Percentiles rank a stretch among this genome's conserved stretches.
Conservation (phyloP, 2,113 vertebrate genomes). For the Puntigrus tetrazona region DNA sequence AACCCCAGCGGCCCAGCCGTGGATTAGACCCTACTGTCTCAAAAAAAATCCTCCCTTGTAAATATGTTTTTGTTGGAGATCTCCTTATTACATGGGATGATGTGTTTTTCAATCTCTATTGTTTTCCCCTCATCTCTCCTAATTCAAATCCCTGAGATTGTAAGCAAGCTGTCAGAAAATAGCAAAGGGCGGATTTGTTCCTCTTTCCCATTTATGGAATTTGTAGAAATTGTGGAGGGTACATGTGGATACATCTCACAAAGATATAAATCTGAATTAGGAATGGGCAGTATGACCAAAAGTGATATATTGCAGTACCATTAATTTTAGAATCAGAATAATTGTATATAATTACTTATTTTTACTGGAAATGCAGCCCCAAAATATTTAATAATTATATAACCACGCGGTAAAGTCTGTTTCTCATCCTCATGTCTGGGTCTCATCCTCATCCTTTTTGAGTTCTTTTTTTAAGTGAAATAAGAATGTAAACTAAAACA, state of each 20-base stretch:
- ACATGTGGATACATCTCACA: not conserved
- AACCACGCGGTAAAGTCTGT: not conserved
- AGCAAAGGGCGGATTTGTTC: not conserved
- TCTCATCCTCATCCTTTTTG: not conserved
- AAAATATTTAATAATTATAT: not conserved
- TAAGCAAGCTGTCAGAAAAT: not conserved
- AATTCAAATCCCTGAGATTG: slow-evolving; percentile 31
- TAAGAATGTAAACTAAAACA: not conserved
- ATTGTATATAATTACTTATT: not conserved
- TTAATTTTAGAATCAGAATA: not conserved
- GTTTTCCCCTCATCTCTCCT: not conserved
- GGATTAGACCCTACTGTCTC: slow-evolving; percentile 38
- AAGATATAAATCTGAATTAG: not conserved
- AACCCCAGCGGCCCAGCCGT: slow-evolving; percentile 14
- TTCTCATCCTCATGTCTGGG: not conserved
- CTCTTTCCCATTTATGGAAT: not conserved
- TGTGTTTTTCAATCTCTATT: slow-evolving; percentile 11
- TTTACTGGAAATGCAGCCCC: not conserved
- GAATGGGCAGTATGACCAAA: not conserved
- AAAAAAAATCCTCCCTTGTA: slow-evolving; percentile 1
- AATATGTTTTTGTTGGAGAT: slow-evolving; percentile 42
- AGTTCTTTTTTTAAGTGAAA: not conserved
- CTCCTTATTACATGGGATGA: not conserved
- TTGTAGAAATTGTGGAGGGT: not conserved
- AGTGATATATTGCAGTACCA: too few relatives aligned